phyloP scores from a whole-genome alignment of 2,888 invertebrate species.

The Cosmia pyralina region DNA sequence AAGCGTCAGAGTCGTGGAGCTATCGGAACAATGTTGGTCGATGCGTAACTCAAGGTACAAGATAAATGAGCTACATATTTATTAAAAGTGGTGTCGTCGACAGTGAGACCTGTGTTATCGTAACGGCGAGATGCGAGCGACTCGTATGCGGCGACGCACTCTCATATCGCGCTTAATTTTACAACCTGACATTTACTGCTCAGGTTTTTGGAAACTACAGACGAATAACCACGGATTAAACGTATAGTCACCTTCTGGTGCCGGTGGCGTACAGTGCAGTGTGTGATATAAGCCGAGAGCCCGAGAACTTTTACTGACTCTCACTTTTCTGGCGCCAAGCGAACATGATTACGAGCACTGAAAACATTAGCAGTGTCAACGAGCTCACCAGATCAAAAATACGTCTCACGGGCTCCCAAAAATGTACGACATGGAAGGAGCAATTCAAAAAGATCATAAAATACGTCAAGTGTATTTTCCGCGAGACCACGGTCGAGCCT shows the following conservation, averaged over 20 bases:
- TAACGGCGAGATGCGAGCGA: constrained; percentile 83
- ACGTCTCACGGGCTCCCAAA: constrained; percentile 76
- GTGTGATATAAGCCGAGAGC: constrained; percentile 72
- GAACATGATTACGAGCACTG: constrained; percentile 79
- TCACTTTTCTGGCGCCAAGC: constrained; percentile 74
- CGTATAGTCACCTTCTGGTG: constrained; percentile 77
- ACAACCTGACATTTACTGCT: constrained; percentile 85
- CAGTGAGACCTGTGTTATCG: constrained; percentile 86
- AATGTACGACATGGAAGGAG: constrained; percentile 77
- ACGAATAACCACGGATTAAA: constrained; percentile 82
- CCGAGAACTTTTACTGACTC: constrained; percentile 79
- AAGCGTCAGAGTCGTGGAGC: constrained; percentile 62
- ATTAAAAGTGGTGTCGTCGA: constrained; percentile 84
- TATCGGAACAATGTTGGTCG: constrained; percentile 72
- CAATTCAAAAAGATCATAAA: constrained; percentile 80
- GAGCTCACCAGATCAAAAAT: constrained; percentile 83
- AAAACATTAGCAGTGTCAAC: constrained; percentile 75
- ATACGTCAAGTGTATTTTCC: constrained; percentile 78
- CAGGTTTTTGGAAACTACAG: constrained; percentile 86
- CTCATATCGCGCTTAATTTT: constrained; percentile 83
- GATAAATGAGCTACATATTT: constrained; percentile 86
- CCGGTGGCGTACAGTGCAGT: constrained; percentile 75
- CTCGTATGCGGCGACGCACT: constrained; percentile 79
- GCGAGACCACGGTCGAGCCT: constrained; percentile 91
- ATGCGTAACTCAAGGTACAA: constrained; percentile 81